phyloP scores from a whole-genome alignment of 2,113 vertebrate species.

The Tenebrosternarchus preto region DNA sequence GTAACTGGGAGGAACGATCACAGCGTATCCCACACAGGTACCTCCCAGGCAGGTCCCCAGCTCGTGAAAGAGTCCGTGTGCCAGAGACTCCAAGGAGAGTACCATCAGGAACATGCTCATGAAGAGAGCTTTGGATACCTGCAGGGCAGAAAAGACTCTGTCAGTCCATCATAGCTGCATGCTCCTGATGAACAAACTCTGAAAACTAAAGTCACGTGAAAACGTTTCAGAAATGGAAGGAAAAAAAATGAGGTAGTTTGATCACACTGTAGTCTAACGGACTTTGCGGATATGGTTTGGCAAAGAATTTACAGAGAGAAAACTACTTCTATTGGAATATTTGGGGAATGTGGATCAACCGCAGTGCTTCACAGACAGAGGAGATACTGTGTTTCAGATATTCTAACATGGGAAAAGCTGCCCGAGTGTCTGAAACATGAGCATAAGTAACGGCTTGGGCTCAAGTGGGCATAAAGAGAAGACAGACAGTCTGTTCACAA shows the following conservation, averaged over 20 bases:
- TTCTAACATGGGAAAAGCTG: too few species aligned
- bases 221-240: not conserved
- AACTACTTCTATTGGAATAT: not conserved
- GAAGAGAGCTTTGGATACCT: conserved; percentile 88
- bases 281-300: not conserved
- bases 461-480: not conserved
- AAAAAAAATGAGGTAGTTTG: not conserved
- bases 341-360: not conserved
- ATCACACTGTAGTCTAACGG: not conserved
- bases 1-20: conserved; percentile 92
- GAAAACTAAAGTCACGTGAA: not conserved
- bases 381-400: too few species aligned
- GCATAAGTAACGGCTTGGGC: not conserved
- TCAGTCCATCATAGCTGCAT: not conserved
- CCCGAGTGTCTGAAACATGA: too few species aligned
- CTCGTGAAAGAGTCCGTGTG: conserved; percentile 90
- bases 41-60: conserved; percentile 92
- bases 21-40: conserved; percentile 91
- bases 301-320: not conserved
- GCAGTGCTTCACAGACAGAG: not conserved
- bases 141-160: conserved; percentile 44
- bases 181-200: not conserved
- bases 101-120: conserved; percentile 90
- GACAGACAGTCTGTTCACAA: not conserved
- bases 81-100: conserved; percentile 91